phyloP scores from a whole-genome alignment of 1,140 invertebrate species.

The Drosophila pallidifrons region DNA sequence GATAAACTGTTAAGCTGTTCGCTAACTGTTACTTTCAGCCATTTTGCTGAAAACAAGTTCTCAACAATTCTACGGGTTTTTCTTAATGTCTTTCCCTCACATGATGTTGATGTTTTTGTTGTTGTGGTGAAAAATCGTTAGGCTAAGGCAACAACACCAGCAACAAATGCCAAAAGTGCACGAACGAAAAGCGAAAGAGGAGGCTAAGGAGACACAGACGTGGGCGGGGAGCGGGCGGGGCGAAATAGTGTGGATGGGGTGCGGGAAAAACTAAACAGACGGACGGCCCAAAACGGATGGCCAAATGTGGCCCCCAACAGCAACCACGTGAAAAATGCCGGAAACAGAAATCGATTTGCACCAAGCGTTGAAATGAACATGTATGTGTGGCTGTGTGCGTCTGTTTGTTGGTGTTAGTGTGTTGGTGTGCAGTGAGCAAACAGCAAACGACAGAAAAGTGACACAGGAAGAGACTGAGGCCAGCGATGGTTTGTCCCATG shows the following conservation, averaged over 20 bases:
- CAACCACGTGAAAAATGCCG: conserved; percentile 84
- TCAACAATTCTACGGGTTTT: conserved; percentile 53
- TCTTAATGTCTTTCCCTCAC: conserved; percentile 37
- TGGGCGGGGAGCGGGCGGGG: no score
- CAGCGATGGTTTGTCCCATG: neutral
- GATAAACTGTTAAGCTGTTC: conserved; percentile 55
- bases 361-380: conserved; percentile 44
- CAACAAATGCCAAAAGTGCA: conserved; percentile 74
- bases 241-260: neutral
- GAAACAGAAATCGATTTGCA: conserved; percentile 85
- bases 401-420: conserved; percentile 3
- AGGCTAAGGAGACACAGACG: neutral
- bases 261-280: conserved; percentile 18
- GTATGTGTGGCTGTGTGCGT: conserved; percentile 39
- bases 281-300: conserved; percentile 1
- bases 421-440: conserved; percentile 22
- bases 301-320: conserved; percentile 20
- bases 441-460: conserved; percentile 12
- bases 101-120: conserved; percentile 29
- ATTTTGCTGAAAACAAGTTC: conserved; percentile 36
- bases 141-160: conserved; percentile 51
- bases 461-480: conserved; percentile 13
- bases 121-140: conserved; percentile 78
- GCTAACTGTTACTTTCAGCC: conserved; percentile 67
- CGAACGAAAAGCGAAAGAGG: conserved; percentile 37